These are phyloP conservation scores for Eulemur macaco DNA, from an alignment of 2,113 vertebrate species.

Conservation along the genomic window DNA sequence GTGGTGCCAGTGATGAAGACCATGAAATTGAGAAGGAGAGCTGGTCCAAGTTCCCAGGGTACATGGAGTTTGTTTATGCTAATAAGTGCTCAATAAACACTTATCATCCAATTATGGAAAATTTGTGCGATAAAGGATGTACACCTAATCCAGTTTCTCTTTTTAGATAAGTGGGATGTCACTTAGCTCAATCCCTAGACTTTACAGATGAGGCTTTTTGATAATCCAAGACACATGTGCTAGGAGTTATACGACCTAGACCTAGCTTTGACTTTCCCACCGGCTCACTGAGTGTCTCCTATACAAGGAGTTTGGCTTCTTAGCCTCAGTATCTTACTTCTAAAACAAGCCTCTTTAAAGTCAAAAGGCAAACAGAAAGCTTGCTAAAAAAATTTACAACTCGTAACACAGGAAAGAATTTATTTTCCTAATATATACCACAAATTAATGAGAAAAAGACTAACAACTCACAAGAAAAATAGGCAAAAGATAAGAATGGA, in stretches of 20 bases:
- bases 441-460: not conserved
- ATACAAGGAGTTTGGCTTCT: not conserved
- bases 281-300: not conserved
- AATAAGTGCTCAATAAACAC: not conserved
- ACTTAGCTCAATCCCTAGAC: not conserved
- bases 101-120: not conserved
- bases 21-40: not conserved
- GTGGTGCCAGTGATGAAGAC: not conserved
- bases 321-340: not conserved
- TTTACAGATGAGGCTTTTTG: not conserved
- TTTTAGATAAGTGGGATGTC: not conserved
- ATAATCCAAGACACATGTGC: not conserved
- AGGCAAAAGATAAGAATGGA: not conserved
- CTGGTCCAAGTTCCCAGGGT: not conserved
- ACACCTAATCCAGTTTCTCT: not conserved
- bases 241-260: not conserved
- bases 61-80: fast-evolving
- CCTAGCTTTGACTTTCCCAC: not conserved
- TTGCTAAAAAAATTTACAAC: not conserved
- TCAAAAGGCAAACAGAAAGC: not conserved
- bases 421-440: not conserved
- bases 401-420: not conserved
- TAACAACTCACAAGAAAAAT: not conserved
- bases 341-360: not conserved
- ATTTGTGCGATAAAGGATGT: not conserved